Conservation (phyloP, 2,888 invertebrate genomes). For the Cataglyphis altisquamis region DNA sequence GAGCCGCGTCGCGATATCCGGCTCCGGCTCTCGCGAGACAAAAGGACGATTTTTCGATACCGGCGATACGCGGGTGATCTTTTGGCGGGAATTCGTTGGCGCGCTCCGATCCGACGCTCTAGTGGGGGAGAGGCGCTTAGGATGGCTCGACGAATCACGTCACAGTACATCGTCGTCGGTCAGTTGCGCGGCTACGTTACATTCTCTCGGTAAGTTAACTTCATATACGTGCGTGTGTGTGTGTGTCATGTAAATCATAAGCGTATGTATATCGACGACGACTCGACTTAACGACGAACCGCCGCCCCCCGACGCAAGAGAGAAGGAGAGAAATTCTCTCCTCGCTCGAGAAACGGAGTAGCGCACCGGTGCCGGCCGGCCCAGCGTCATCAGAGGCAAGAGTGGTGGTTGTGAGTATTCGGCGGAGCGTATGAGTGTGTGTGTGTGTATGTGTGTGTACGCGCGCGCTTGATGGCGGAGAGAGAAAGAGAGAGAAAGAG, state of each 20-base stretch:
- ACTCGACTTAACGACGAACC: not conserved
- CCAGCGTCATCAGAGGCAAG: not conserved
- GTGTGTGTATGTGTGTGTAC: not conserved
- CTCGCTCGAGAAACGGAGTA: not conserved
- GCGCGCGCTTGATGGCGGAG: not conserved
- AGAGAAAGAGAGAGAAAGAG: conserved; percentile 4
- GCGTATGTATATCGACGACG: not conserved
- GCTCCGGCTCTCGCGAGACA: conserved; percentile 1
- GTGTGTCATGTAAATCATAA: not conserved
- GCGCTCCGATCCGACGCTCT: conserved; percentile 46
- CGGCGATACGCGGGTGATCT: conserved; percentile 57
- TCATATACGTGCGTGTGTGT: not conserved
- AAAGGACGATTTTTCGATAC: conserved; percentile 23
- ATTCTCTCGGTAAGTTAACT: conserved; percentile 59
- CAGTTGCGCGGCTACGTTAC: conserved; percentile 70
- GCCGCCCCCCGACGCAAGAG: not conserved
- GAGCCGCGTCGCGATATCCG: not conserved
- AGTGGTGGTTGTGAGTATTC: conserved; percentile 6
- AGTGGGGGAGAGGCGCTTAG: conserved; percentile 48
- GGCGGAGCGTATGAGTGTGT: conserved; percentile 23
- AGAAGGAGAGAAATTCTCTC: not conserved
- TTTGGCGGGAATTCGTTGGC: conserved; percentile 79
- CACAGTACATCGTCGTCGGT: conserved; percentile 62
- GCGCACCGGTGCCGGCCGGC: conserved; percentile 6
- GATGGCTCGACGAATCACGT: conserved; percentile 62